These are phyloP conservation scores for Chouioia cunea DNA, from an alignment of 2,888 invertebrate genomes.

Conservation along the genomic window DNA sequence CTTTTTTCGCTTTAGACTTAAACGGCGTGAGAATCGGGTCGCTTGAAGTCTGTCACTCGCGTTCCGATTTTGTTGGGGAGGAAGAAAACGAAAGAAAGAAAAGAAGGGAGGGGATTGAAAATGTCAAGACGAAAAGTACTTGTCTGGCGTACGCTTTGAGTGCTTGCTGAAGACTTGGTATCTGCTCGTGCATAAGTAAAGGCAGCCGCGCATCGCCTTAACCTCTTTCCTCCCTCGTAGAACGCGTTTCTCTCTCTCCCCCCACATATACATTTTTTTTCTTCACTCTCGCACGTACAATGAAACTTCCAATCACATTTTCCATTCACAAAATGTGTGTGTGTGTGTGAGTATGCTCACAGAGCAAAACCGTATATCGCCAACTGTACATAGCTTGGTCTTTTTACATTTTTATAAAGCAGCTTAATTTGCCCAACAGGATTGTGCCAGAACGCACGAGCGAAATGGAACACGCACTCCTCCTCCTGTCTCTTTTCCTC, in stretches of 20 bases:
- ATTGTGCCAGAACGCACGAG: slow-evolving; percentile 5
- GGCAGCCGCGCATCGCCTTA: slow-evolving; percentile 60
- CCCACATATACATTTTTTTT: slow-evolving; percentile 66
- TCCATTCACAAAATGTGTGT: slow-evolving; percentile 54
- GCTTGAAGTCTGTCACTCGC: slow-evolving; percentile 37
- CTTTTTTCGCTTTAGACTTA: slow-evolving; percentile 36
- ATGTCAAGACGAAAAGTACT: slow-evolving; percentile 46
- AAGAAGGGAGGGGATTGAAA: slow-evolving; percentile 37
- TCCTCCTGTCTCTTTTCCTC: no score
- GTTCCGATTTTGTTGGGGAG: slow-evolving; percentile 31
- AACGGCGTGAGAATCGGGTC: slow-evolving; percentile 42
- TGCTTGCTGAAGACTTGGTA: slow-evolving; percentile 51
- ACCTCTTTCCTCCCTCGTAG: slow-evolving; percentile 48
- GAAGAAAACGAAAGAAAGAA: background rate
- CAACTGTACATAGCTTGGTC: no score
- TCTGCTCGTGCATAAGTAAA: slow-evolving; percentile 59
- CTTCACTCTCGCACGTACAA: slow-evolving; percentile 49
- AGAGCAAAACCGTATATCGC: background rate
- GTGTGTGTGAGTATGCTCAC: slow-evolving; percentile 6
- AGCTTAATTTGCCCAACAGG: slow-evolving; percentile 54
- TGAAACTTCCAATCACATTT: slow-evolving; percentile 64
- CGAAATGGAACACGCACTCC: slow-evolving; percentile 48
- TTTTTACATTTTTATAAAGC: slow-evolving; percentile 62
- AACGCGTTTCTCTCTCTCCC: slow-evolving; percentile 48
- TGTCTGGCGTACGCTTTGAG: slow-evolving; percentile 41